Evolutionary conservation across 2,888 invertebrate genomes (phyloP), one percentile per base, ranked within the genome.

Genomic region (Strigamia transsilvanica): DNA sequence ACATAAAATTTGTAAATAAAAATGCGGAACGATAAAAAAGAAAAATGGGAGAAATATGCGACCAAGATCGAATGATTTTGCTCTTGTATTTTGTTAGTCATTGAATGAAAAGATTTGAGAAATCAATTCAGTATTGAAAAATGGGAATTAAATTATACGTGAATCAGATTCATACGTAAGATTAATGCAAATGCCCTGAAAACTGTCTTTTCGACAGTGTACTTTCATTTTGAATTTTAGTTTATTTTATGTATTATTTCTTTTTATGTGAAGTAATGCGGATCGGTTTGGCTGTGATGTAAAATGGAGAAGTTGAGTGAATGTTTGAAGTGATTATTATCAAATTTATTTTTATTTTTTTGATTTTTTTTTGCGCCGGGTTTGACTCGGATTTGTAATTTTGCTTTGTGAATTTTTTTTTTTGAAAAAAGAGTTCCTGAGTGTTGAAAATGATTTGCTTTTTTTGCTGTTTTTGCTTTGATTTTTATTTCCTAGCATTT

Each of bases 401-500:
- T 79, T 79, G 27, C 34, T 79, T 79, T 38, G 78, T 27, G 21
- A 78, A n/a, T 32, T 78, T 78, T 15, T 27, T 79, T 27, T 13
- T 79, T 27, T 18, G n/a, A 32, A 38, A 79, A 21, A 38, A 41
- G 79, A 79, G 38, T 79, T 79, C 79, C 79, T 79, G 79, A 38
- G 41, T 42, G 79, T 79, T 79, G 18, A n/a, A 79, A 78, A 41
- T 21, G 12, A n/a, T n/a, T 46, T 80, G 38, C 46, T 80, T 13
- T 80, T 80, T n/a, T 23, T 18, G 23, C 23, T 18, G 23, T 77
- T 77, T 77, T 46, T 41, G 34, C 34, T 80, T 80, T 5, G 2
- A 42, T 80, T 42, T 51, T 80, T 21, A 51, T 80, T 7, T 81
- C 66, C 56, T 81, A 56, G 81, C 81, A 32, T 51, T 80, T 81